These are phyloP conservation scores for Benitochromis conjunctus DNA, from an alignment of 2,113 vertebrate species.

Conservation along the genomic window DNA sequence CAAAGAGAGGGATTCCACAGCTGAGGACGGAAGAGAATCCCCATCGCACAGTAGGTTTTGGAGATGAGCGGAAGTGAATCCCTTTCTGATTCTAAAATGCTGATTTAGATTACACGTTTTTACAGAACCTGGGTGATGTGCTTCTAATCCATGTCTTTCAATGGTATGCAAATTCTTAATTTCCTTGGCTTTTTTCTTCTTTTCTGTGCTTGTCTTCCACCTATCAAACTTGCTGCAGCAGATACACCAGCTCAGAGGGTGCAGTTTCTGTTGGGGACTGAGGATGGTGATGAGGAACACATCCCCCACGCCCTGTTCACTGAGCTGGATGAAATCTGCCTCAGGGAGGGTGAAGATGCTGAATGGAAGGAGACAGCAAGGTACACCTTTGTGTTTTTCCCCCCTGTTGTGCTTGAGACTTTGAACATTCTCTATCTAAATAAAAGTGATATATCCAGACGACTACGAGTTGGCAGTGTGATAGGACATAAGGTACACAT, in stretches of 20 bases:
- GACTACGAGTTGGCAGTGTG: not conserved
- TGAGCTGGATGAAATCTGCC: slow-evolving; percentile 96
- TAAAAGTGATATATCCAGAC: not conserved
- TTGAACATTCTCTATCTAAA: not conserved
- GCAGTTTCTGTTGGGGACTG: slow-evolving; percentile 96
- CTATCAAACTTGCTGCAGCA: slow-evolving; percentile 32
- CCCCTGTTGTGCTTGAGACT: not conserved
- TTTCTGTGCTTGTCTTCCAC: not conserved
- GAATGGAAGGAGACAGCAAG: slow-evolving; percentile 99
- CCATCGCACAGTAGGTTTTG: slow-evolving; percentile 86
- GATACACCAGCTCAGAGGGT: slow-evolving; percentile 97
- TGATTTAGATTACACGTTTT: not conserved
- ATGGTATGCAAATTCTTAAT: not conserved
- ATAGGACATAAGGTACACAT: not conserved
- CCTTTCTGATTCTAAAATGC: not conserved
- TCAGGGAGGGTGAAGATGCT: slow-evolving; percentile 92
- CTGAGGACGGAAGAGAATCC: slow-evolving; percentile 92
- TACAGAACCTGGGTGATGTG: not conserved
- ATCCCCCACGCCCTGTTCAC: slow-evolving; percentile 98
- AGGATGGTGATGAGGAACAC: slow-evolving; percentile 97
- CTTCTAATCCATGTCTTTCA: not conserved
- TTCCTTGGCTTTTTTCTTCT: not conserved
- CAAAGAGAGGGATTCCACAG: slow-evolving; percentile 87
- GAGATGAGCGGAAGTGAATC: not conserved
- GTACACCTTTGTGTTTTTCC: slow-evolving; percentile 56